phyloP scores from a whole-genome alignment of 2,888 invertebrate species.

The Xylota sylvarum region DNA sequence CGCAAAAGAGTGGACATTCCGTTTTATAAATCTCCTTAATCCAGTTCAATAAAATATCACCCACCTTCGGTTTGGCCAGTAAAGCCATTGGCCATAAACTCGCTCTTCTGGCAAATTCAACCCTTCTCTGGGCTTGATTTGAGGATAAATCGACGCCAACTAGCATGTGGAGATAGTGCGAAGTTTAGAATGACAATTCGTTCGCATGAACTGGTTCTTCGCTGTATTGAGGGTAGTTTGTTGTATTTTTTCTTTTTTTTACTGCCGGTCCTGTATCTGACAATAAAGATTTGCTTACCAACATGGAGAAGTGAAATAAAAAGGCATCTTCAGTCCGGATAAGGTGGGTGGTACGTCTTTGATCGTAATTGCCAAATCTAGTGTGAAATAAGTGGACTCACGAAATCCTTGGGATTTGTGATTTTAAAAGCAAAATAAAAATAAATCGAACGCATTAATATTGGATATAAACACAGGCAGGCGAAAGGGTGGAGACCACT shows the following conservation, averaged over 20 bases:
- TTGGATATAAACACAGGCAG: slow-evolving; percentile 20
- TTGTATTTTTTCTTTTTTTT: slow-evolving; percentile 36
- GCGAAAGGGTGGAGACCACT: slow-evolving; percentile 14
- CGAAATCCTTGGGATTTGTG: slow-evolving; percentile 54
- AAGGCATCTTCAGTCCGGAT: slow-evolving; percentile 22
- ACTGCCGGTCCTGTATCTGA: slow-evolving; percentile 49
- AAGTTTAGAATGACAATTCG: slow-evolving; percentile 70
- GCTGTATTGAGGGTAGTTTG: slow-evolving; percentile 27
- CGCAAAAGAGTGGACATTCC: slow-evolving; percentile 58
- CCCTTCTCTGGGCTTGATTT: slow-evolving; percentile 54
- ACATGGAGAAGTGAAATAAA: slow-evolving; percentile 32
- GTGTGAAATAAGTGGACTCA: slow-evolving; percentile 74
- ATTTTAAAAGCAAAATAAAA: slow-evolving; percentile 62
- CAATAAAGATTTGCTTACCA: slow-evolving; percentile 70
- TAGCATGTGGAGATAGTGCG: slow-evolving; percentile 55
- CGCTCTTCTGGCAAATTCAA: slow-evolving; percentile 52
- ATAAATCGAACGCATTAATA: slow-evolving; percentile 71
- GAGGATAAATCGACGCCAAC: slow-evolving; percentile 66
- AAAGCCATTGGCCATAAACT: slow-evolving; percentile 44
- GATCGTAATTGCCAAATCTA: slow-evolving; percentile 74
- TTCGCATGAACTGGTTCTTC: slow-evolving; percentile 53
- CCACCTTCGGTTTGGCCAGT: slow-evolving; percentile 53
- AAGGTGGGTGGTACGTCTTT: slow-evolving; percentile 35
- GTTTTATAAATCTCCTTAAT: slow-evolving; percentile 74
- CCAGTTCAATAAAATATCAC: slow-evolving; percentile 72